A percentile compares a stretch with the other conserved stretches of the same genome.
Evolutionary conservation across 2,797 vertebrate genomes (phyloP).

Genomic region (Pseudocheirus occidentalis): DNA sequence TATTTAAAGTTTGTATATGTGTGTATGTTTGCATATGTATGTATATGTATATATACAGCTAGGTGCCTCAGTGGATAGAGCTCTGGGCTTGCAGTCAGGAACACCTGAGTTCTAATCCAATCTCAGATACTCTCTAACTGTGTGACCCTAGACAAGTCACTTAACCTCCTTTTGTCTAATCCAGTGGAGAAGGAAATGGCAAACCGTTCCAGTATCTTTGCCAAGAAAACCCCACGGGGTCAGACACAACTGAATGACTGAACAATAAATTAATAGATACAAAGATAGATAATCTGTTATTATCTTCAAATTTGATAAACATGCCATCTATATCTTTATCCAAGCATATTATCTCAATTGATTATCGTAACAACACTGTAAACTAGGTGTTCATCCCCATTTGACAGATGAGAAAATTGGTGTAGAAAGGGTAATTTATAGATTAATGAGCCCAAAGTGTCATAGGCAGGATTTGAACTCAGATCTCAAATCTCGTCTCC

Average conservation of each 20-base stretch:
- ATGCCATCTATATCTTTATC: neutral
- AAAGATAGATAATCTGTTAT: neutral
- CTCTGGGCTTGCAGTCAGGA: neutral
- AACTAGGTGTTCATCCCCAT: neutral
- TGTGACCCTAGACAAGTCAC: neutral
- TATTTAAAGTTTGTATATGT: neutral
- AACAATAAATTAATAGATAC: neutral
- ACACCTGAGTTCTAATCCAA: neutral
- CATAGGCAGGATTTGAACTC: neutral
- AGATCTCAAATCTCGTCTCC: neutral
- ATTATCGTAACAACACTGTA: neutral
- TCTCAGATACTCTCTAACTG: neutral
- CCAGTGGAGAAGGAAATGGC: neutral
- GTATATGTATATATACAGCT: neutral
- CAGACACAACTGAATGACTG: neutral
- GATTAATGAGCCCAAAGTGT: neutral
- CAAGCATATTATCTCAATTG: neutral
- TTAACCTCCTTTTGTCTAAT: neutral
- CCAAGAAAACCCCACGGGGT: neutral
- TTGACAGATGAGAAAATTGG: neutral
- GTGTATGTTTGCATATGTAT: neutral
- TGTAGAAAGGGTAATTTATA: neutral
- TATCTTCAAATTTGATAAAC: neutral
- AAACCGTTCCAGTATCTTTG: neutral
- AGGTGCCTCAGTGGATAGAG: neutral